phyloP scores from a whole-genome alignment of 2,888 invertebrate species.

The Galerucella nymphaeae region DNA sequence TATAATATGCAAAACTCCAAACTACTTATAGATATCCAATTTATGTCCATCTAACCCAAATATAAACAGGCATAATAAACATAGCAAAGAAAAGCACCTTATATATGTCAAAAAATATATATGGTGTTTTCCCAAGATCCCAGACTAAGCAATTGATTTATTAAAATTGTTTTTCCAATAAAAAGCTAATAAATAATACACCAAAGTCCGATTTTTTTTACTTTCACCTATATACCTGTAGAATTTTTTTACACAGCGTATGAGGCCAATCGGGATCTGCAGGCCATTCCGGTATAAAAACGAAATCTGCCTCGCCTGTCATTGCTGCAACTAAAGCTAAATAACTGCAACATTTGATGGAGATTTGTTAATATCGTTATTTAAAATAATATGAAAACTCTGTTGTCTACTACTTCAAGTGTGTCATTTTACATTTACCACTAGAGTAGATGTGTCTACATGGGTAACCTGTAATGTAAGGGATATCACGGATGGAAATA shows the following conservation, averaged over 20 bases:
- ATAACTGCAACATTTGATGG: conserved; percentile 74
- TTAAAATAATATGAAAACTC: conserved; percentile 5
- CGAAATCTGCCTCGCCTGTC: conserved; percentile 96
- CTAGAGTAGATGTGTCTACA: not conserved
- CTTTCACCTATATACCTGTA: conserved; percentile 74
- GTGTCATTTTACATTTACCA: not conserved
- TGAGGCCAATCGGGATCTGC: conserved; percentile 92
- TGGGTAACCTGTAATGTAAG: too few relatives aligned
- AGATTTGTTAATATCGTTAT: not conserved
- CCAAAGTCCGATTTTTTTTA: not conserved
- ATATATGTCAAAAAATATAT: not conserved
- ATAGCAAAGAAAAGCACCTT: not conserved
- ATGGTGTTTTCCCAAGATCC: conserved; percentile 1
- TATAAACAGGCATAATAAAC: not conserved
- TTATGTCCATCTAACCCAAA: not conserved
- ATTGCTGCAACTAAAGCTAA: conserved; percentile 95
- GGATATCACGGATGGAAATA: too few relatives aligned
- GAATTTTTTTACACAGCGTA: conserved; percentile 82
- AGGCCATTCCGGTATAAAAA: conserved; percentile 98
- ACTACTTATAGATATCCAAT: not conserved
- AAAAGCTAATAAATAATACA: conserved; percentile 4
- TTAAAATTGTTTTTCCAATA: not conserved
- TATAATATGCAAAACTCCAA: not conserved
- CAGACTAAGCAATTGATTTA: not conserved
- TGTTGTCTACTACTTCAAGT: conserved; percentile 30